A percentile compares a stretch with the other conserved stretches of the same genome.
Conservation (phyloP, 1,140 invertebrate species). For the Polyergus mexicanus region DNA sequence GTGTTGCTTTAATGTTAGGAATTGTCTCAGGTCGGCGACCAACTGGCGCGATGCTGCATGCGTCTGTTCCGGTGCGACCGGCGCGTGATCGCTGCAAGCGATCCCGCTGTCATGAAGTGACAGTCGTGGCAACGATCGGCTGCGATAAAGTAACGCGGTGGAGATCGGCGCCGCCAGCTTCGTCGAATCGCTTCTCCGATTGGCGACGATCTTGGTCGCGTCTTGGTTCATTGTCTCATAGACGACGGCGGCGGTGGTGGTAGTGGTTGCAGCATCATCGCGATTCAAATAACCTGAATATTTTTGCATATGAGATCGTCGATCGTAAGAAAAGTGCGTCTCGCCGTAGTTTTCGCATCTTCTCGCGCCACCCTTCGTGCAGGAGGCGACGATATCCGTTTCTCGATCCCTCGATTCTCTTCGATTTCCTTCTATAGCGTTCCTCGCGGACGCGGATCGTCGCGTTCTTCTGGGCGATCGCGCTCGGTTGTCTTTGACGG, state of each 20-base stretch:
- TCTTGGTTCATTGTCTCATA: slow-evolving; percentile 7
- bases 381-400: not conserved
- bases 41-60: slow-evolving; percentile 78
- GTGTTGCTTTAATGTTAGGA: slow-evolving; percentile 89
- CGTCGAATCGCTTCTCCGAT: slow-evolving; percentile 22
- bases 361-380: not conserved
- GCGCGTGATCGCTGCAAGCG: slow-evolving; percentile 77
- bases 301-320: slow-evolving; percentile 25
- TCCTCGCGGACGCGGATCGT: slow-evolving; percentile 54
- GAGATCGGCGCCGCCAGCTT: slow-evolving; percentile 59
- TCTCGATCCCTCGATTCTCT: not conserved
- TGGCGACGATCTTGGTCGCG: not conserved
- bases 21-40: slow-evolving; percentile 87
- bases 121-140: slow-evolving; percentile 80
- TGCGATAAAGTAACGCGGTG: slow-evolving; percentile 74
- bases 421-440: slow-evolving; percentile 41
- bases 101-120: slow-evolving; percentile 81
- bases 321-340: slow-evolving; percentile 24
- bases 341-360: slow-evolving; percentile 65
- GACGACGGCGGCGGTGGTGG: not conserved
- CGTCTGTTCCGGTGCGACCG: slow-evolving; percentile 72
- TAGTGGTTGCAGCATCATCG: not conserved
- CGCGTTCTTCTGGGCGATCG: slow-evolving; percentile 24
- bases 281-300: slow-evolving; percentile 32
- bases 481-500: slow-evolving; percentile 11